phyloP scores from a whole-genome alignment of 2,797 vertebrate species.

The Anableps anableps region DNA sequence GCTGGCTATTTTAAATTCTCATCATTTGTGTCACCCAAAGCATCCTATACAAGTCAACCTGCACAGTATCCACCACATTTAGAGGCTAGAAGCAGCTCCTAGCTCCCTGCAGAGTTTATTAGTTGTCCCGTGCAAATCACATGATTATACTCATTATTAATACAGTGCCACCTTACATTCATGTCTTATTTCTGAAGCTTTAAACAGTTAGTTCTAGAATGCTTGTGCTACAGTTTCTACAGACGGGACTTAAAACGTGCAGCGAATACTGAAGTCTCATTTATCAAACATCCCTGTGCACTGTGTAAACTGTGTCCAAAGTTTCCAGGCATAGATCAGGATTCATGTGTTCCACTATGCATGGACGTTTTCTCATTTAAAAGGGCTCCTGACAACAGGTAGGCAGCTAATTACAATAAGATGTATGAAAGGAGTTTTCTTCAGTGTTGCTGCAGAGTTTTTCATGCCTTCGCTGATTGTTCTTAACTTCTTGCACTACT shows the following conservation, averaged over 20 bases:
- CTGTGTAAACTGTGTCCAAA: not conserved
- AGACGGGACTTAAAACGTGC: constrained; percentile 1
- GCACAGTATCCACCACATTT: not conserved
- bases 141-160: constrained; percentile 8
- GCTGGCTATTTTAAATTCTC: not conserved
- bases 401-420: constrained; percentile 1
- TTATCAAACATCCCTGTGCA: constrained; percentile 8
- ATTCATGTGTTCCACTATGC: constrained; percentile 1
- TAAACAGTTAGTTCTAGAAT: constrained; percentile 25
- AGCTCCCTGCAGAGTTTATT: not conserved
- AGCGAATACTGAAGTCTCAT: constrained; percentile 20
- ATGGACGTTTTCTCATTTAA: constrained; percentile 1
- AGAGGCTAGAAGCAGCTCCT: not conserved
- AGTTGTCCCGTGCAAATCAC: not conserved
- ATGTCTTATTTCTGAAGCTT: constrained; percentile 33
- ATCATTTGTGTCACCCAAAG: not conserved
- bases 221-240: not conserved
- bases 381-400: not conserved
- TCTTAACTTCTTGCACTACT: not conserved
- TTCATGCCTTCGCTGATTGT: not conserved
- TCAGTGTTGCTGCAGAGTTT: not conserved
- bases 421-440: not conserved
- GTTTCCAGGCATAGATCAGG: not conserved
- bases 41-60: not conserved
- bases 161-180: constrained; percentile 15